These are phyloP conservation scores for Etheostoma spectabile DNA, from an alignment of 2,113 vertebrate species.

Conservation along the genomic window DNA sequence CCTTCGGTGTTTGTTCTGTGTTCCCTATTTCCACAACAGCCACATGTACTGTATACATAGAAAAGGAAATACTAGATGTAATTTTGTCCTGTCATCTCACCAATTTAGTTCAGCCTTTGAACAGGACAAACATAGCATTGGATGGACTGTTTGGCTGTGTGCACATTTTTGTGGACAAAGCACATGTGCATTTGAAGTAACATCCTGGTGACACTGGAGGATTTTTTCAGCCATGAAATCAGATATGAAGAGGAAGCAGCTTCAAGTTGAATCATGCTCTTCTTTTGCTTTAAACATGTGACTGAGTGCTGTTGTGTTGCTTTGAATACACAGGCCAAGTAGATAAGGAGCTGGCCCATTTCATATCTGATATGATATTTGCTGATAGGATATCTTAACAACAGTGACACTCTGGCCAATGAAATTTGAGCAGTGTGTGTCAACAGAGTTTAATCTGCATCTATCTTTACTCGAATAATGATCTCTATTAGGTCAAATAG, in stretches of 20 bases:
- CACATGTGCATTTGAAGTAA: neutral
- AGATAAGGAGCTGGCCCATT: neutral
- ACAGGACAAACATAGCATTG: neutral
- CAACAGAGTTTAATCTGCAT: constrained; percentile 22
- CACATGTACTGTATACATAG: neutral
- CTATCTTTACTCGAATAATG: constrained; percentile 31
- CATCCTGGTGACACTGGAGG: neutral
- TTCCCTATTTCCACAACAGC: neutral
- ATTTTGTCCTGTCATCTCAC: neutral
- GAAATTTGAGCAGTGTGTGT: constrained; percentile 26
- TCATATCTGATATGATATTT: constrained; percentile 10
- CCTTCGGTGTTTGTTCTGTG: neutral
- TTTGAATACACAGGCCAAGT: neutral
- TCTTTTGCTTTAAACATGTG: neutral
- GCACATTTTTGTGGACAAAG: neutral
- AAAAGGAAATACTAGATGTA: neutral
- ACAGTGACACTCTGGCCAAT: constrained; percentile 2
- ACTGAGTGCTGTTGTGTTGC: neutral
- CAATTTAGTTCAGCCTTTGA: neutral
- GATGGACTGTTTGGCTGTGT: neutral
- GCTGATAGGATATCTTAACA: neutral
- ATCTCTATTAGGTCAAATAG: constrained; percentile 23
- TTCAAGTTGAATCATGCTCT: neutral
- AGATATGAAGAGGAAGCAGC: neutral
- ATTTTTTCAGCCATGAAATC: neutral